These are phyloP conservation scores for Mactromeris polynyma DNA, from an alignment of 2,888 invertebrate genomes.

Conservation along the genomic window DNA sequence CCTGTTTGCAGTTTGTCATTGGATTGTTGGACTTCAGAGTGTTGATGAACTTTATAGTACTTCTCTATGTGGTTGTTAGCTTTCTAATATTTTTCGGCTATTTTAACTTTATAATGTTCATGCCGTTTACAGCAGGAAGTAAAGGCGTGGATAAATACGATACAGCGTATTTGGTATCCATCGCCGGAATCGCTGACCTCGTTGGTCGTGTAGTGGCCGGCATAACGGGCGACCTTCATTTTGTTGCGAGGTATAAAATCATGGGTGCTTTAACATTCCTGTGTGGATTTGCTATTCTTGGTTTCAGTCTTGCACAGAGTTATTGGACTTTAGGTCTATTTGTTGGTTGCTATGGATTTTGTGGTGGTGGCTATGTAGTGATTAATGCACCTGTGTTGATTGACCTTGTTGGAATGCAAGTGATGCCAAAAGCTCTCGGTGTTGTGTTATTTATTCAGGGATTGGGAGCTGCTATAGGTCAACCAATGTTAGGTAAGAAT, in stretches of 20 bases:
- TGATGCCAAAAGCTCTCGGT: conserved; percentile 79
- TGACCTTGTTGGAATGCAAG: conserved; percentile 79
- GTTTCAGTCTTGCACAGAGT: conserved; percentile 70
- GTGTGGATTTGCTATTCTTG: conserved; percentile 73
- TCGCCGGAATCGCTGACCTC: conserved; percentile 80
- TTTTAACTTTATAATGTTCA: conserved; percentile 81
- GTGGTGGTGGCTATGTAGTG: conserved; percentile 80
- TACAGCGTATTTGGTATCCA: conserved; percentile 78
- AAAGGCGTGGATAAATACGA: conserved; percentile 73
- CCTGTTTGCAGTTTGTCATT: conserved; percentile 48
- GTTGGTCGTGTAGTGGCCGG: conserved; percentile 77
- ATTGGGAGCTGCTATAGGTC: conserved; percentile 78
- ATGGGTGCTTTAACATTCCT: conserved; percentile 68
- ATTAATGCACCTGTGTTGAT: conserved; percentile 78
- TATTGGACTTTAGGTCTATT: conserved; percentile 76
- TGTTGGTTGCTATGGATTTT: conserved; percentile 80
- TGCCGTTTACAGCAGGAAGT: conserved; percentile 72
- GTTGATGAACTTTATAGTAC: conserved; percentile 72
- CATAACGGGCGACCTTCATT: conserved; percentile 75
- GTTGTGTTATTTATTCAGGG: conserved; percentile 81
- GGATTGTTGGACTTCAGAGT: conserved; percentile 77
- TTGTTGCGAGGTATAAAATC: conserved; percentile 77
- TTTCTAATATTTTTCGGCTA: conserved; percentile 81
- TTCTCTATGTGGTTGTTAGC: conserved; percentile 73
- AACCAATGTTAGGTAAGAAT: conserved; percentile 78